Conservation (phyloP, 2,797 vertebrate species). For the Enteromius argenteus region DNA sequence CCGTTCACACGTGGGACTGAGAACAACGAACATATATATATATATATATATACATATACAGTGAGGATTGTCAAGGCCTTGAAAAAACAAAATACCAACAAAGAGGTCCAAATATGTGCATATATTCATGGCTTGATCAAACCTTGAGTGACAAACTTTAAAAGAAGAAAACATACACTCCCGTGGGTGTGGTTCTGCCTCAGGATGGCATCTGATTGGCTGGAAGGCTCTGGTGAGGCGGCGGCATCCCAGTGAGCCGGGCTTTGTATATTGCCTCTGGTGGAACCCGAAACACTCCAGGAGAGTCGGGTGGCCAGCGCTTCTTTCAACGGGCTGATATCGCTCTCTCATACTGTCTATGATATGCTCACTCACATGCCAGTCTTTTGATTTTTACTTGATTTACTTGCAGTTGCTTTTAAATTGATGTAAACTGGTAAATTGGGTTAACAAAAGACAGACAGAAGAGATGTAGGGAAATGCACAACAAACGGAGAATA, state of each 20-base stretch:
- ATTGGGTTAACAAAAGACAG: background rate
- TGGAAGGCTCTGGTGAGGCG: conserved; percentile 73
- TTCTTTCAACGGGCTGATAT: conserved; percentile 21
- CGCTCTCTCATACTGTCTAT: conserved; percentile 31
- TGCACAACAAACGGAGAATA: background rate
- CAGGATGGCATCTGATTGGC: conserved; percentile 83
- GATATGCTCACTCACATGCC: conserved; percentile 1
- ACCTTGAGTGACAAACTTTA: conserved; percentile 1
- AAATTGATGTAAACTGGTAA: background rate
- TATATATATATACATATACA: too few relatives aligned
- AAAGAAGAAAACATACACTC: conserved; percentile 50
- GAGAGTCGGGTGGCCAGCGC: conserved; percentile 75
- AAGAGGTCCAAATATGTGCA: background rate
- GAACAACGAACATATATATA: conserved; percentile 8
- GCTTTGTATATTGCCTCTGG: conserved; percentile 60
- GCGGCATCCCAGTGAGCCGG: conserved; percentile 64
- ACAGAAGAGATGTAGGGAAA: background rate
- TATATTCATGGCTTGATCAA: conserved; percentile 51
- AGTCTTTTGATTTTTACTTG: background rate
- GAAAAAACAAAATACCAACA: background rate
- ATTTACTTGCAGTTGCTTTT: background rate
- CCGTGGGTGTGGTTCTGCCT: conserved; percentile 69
- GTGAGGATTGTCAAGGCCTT: background rate
- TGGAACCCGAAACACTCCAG: conserved; percentile 81
- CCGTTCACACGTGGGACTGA: conserved; percentile 91